Base-by-base conservation (phyloP, 2,113 vertebrate species). In the Thermophis baileyi region DNA sequence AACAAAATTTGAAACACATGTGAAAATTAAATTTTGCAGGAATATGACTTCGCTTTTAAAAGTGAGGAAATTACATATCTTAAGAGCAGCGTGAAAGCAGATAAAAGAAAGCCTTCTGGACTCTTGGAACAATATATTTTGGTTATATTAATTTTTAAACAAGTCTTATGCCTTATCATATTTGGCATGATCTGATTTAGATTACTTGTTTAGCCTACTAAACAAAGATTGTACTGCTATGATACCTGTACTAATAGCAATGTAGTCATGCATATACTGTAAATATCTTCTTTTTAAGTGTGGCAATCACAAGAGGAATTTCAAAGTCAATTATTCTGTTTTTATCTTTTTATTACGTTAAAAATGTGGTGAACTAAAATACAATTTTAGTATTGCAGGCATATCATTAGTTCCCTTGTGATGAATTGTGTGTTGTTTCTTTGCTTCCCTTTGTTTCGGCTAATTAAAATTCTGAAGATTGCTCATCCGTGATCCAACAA, bases 1-100 rank as follows among this genome's bases (percentile, higher is more conserved):
- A 87, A 50, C 49, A 54, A 44, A 92, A 85, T 88, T 35, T 51
- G 85, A 91, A 91, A 86, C 74, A 85, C 24, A 85, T 91, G 90
- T 91, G 35, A 69, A 51, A 88, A 69, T 88, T 69, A 25, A 60
- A 88, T 88, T 88, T 87, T 69, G 14, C 9, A 92, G 81, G 91
- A 92, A 51, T 63, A 63, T 63, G 46, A 87, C 30, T 91, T 87
- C 27, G 27, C 20, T 50, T 87, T 63, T 81, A 81, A 6, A 74
- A 89, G n/a, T 74, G 87, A 88, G 5, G 49, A 40, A 54, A 81
- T 88, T 92, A 10, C 16, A 12, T 69, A 54, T 53, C 25, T 88
- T 44, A 88, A 88, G 30, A 53, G 57, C 81, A 86, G 30, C 5
- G 0, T 49, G 81, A 87, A 60, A 69, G 30, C 14, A 44, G 53